Conservation (phyloP, 2,797 vertebrate species). For the Sebastes cheni region DNA sequence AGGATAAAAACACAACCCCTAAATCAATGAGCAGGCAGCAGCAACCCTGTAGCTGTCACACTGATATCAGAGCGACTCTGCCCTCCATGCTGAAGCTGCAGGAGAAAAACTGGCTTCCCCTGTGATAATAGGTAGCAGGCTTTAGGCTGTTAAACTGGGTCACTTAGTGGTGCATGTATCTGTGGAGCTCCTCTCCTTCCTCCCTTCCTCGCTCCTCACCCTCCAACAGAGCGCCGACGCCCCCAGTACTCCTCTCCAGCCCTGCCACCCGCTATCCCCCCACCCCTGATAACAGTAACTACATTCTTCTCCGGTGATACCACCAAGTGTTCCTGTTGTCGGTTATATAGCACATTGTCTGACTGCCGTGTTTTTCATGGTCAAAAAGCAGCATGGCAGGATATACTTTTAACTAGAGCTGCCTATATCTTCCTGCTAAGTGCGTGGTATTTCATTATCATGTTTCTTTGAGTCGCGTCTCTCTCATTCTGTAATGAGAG, state of each 20-base stretch:
- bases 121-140: constrained; percentile 72
- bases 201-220: neutral
- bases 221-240: constrained; percentile 22
- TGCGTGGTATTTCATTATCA: constrained; percentile 52
- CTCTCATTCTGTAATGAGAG: constrained; percentile 50
- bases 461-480: constrained; percentile 38
- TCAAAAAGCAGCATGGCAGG: constrained; percentile 37
- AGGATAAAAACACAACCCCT: constrained; percentile 68
- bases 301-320: constrained; percentile 58
- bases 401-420: neutral
- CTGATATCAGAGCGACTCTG: constrained; percentile 59
- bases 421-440: constrained; percentile 27
- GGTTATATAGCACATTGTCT: constrained; percentile 20
- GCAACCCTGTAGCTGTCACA: constrained; percentile 67
- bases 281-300: constrained; percentile 45
- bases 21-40: constrained; percentile 67
- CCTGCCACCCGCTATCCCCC: constrained; percentile 13
- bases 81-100: constrained; percentile 51
- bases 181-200: constrained; percentile 23
- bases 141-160: constrained; percentile 71
- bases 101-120: constrained; percentile 57
- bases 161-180: constrained; percentile 58
- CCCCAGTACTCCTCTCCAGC: constrained; percentile 4
- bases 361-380: constrained; percentile 37
- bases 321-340: constrained; percentile 22